phyloP scores from a whole-genome alignment of 2,797 vertebrate genomes.

The Mus minutoides region DNA sequence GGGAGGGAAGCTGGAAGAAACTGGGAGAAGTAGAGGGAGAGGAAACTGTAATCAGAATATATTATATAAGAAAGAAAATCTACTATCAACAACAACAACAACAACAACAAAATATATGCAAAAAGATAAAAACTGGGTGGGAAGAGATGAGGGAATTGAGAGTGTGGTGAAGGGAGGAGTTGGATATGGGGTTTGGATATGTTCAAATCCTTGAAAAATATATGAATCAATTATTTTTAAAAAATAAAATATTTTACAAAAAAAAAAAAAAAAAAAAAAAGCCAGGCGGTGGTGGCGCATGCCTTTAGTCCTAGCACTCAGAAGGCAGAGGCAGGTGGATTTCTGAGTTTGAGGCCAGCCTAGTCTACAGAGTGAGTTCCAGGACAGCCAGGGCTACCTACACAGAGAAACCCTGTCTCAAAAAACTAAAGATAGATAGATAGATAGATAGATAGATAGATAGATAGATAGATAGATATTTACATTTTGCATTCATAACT shows the following conservation, averaged over 20 bases:
- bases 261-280: too few relatives aligned
- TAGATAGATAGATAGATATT: too few relatives aligned
- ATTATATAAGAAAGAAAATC: neutral
- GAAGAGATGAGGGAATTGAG: neutral
- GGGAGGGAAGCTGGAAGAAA: fast-evolving
- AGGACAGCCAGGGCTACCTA: too few relatives aligned
- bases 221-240: neutral
- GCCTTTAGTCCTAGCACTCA: too few relatives aligned
- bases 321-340: too few relatives aligned
- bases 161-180: neutral
- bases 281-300: too few relatives aligned
- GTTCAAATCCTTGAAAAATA: neutral
- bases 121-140: neutral
- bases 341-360: too few relatives aligned
- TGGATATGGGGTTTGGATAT: too few relatives aligned
- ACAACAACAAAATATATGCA: neutral
- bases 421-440: too few relatives aligned
- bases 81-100: neutral
- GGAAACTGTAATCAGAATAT: neutral
- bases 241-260: neutral
- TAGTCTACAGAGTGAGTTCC: too few relatives aligned
- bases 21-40: neutral
- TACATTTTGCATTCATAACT: neutral
- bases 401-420: too few relatives aligned
- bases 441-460: too few relatives aligned